Evolutionary conservation across 2,797 vertebrate genomes (phyloP).

Genomic region (Coendou prehensilis): DNA sequence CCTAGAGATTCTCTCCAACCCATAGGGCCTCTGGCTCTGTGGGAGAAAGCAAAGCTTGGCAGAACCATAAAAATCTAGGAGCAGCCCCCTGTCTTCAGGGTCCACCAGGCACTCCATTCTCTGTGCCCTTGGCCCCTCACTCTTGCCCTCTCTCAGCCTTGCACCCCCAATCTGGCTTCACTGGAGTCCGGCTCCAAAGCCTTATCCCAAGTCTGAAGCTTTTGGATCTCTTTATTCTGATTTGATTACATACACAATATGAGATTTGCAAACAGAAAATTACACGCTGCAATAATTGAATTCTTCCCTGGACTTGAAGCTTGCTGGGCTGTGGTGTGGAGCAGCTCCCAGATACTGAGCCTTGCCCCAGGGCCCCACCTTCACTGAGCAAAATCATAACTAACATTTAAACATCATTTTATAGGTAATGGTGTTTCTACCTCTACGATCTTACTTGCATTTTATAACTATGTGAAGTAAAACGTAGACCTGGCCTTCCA

Average conservation of each 20-base stretch:
- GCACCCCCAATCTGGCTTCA: background rate
- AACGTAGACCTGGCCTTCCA: background rate
- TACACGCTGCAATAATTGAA: conserved; percentile 84
- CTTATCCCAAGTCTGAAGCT: conserved; percentile 76
- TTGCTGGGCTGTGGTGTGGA: conserved; percentile 59
- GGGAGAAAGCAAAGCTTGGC: background rate
- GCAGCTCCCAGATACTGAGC: conserved; percentile 48
- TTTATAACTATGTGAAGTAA: background rate
- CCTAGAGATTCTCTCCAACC: background rate
- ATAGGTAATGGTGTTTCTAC: background rate
- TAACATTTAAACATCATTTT: conserved; percentile 64
- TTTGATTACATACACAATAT: conserved; percentile 84
- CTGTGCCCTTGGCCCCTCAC: accelerated
- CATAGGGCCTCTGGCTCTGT: accelerated
- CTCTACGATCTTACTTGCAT: conserved; percentile 4
- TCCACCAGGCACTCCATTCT: background rate
- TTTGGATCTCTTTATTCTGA: conserved; percentile 82
- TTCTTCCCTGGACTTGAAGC: conserved; percentile 78
- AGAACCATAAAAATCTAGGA: background rate
- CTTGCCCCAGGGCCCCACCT: conserved; percentile 59
- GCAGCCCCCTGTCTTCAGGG: background rate
- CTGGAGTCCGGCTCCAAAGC: conserved; percentile 68
- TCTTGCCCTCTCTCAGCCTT: accelerated
- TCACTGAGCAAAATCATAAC: conserved; percentile 58
- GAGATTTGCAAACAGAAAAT: conserved; percentile 84